These are phyloP conservation scores for Numenius arquata DNA, from an alignment of 2,113 vertebrate genomes.

Conservation along the genomic window DNA sequence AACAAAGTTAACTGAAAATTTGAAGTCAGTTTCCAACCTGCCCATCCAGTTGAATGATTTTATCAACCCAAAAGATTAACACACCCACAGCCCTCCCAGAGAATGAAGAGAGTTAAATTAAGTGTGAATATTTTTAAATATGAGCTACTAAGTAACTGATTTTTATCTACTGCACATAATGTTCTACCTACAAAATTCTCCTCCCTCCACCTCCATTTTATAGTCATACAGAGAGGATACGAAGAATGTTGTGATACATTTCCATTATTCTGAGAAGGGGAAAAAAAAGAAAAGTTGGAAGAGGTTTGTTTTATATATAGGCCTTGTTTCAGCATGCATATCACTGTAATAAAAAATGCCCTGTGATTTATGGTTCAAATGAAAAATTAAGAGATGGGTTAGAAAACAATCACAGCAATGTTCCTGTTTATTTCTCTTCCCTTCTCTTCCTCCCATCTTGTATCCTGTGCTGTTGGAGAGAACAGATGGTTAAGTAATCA, in stretches of 20 bases:
- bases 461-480: neutral
- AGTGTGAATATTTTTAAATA: constrained; percentile 37
- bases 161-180: constrained; percentile 3
- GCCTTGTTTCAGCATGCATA: neutral
- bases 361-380: neutral
- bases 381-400: constrained; percentile 36
- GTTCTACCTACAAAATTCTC: constrained; percentile 25
- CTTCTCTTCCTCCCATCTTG: neutral
- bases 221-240: neutral
- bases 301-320: neutral
- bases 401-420: neutral
- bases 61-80: neutral
- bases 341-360: neutral
- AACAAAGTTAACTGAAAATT: neutral
- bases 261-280: neutral
- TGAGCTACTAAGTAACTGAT: neutral
- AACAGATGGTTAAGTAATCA: constrained; percentile 60
- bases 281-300: neutral
- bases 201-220: neutral
- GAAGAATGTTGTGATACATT: neutral
- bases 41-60: neutral
- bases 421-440: constrained; percentile 1
- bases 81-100: neutral
- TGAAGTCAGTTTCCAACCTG: neutral
- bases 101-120: constrained; percentile 32